phyloP scores from a whole-genome alignment of 2,113 vertebrate species.

The Melanerpes aurifrons region DNA sequence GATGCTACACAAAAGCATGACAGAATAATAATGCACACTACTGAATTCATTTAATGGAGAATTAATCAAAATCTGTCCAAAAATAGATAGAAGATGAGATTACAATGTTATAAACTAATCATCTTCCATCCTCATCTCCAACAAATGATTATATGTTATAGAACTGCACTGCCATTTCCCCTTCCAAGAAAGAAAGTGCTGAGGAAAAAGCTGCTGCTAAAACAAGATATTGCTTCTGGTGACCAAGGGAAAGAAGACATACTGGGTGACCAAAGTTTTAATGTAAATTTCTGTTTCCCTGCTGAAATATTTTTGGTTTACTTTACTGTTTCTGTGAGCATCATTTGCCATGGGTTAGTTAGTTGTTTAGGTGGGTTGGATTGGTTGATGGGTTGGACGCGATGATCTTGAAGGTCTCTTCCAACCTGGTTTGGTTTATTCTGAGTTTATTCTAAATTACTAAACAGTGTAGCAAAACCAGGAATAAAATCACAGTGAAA shows the following conservation, averaged over 20 bases:
- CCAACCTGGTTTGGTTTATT: too few relatives aligned
- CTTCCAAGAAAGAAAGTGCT: not conserved
- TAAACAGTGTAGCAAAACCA: not conserved
- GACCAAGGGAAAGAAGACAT: not conserved
- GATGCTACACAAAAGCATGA: not conserved
- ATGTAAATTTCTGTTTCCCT: not conserved
- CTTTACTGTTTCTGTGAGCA: not conserved
- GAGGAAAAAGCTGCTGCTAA: not conserved
- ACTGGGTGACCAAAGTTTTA: not conserved
- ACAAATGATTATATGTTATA: not conserved
- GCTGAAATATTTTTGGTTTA: not conserved
- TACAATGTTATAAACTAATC: not conserved
- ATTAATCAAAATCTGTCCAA: conserved; percentile 60
- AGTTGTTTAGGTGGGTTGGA: too few relatives aligned
- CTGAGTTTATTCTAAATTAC: not conserved
- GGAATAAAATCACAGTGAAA: not conserved
- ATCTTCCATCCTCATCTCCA: not conserved
- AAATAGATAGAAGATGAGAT: conserved; percentile 24
- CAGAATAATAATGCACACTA: conserved; percentile 15
- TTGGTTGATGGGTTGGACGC: too few relatives aligned
- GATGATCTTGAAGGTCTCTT: too few relatives aligned
- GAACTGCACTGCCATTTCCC: not conserved
- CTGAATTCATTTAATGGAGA: conserved; percentile 49
- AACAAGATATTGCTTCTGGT: not conserved
- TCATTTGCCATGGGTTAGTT: too few relatives aligned